Conservation (phyloP, 1,140 invertebrate genomes). For the Thalassaphorura encarpata region DNA sequence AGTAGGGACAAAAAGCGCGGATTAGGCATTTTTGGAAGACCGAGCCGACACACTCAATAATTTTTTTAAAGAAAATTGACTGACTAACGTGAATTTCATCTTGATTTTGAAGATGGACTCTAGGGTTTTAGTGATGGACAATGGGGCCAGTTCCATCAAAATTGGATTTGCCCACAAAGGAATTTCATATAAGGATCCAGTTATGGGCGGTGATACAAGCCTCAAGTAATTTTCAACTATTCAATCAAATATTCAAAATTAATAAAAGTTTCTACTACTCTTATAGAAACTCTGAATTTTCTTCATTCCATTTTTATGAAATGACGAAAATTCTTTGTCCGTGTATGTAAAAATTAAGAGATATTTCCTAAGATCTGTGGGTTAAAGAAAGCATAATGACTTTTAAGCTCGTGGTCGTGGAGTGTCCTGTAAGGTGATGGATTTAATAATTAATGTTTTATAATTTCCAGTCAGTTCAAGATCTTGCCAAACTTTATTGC, state of each 20-base stretch:
- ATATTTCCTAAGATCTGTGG: not conserved
- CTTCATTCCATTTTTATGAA: not conserved
- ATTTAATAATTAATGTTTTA: not conserved
- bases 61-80: too few relatives aligned
- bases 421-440: too few relatives aligned
- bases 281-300: not conserved
- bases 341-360: not conserved
- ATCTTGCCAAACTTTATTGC: constrained; percentile 91
- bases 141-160: constrained; percentile 77
- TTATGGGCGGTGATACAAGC: not conserved
- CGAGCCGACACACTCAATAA: too few relatives aligned
- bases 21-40: too few relatives aligned
- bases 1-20: too few relatives aligned
- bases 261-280: not conserved
- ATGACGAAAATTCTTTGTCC: not conserved
- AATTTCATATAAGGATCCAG: constrained; percentile 54
- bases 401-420: too few relatives aligned
- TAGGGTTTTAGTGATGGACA: too few relatives aligned
- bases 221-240: not conserved
- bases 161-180: constrained; percentile 67
- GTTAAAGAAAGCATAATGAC: too few relatives aligned
- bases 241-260: constrained; percentile 36
- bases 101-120: too few relatives aligned
- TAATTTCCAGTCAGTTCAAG: constrained; percentile 39
- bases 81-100: too few relatives aligned